Evolutionary conservation across 2,797 vertebrate species (phyloP).

Genomic region (Eupleurogrammus muticus): DNA sequence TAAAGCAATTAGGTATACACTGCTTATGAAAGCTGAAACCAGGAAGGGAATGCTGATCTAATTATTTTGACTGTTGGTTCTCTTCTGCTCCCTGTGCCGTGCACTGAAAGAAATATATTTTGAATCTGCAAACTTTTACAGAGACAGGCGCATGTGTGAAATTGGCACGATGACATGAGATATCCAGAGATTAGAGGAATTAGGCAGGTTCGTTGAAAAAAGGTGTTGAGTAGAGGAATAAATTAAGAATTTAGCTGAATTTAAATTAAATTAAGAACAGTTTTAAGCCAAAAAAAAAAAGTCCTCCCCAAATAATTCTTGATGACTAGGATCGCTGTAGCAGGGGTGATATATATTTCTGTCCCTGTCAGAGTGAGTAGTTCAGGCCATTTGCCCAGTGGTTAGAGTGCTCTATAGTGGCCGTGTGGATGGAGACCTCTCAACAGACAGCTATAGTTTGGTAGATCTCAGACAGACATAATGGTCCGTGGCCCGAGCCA

Average conservation of each 20-base stretch:
- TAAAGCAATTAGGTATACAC: neutral
- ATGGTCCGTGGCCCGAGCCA: conserved; percentile 70
- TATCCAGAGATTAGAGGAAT: neutral
- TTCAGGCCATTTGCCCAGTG: conserved; percentile 63
- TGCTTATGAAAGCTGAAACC: neutral
- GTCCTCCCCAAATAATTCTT: neutral
- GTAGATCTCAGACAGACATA: conserved; percentile 76
- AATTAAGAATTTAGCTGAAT: conserved; percentile 22
- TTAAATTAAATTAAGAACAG: neutral
- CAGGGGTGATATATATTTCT: conserved; percentile 52
- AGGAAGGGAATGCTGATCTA: neutral
- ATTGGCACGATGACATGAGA: neutral
- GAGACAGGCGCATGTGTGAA: neutral
- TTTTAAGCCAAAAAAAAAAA: neutral
- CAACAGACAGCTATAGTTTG: conserved; percentile 70
- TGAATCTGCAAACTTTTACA: neutral
- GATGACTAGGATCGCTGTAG: conserved; percentile 30
- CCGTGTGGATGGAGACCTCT: conserved; percentile 75
- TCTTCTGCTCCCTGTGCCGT: neutral
- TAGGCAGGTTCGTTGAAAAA: neutral
- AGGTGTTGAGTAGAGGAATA: conserved; percentile 10
- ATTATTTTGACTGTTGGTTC: neutral
- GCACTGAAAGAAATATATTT: no score
- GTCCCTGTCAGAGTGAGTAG: conserved; percentile 58
- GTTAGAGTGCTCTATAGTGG: conserved; percentile 64